phyloP scores from a whole-genome alignment of 1,140 invertebrate genomes.

The Lysiphlebus fabarum region DNA sequence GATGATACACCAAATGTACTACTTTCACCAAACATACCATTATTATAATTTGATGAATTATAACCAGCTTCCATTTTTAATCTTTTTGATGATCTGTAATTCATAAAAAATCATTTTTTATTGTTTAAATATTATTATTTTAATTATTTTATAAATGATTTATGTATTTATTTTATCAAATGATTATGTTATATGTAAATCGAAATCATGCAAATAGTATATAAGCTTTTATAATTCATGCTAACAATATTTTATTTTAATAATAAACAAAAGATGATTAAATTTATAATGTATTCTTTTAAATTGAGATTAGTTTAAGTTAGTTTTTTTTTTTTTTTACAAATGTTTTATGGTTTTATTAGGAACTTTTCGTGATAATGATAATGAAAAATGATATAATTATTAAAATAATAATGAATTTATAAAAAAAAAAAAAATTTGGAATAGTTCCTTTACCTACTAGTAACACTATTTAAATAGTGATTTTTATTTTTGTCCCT shows the following conservation, averaged over 20 bases:
- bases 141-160: slow-evolving; percentile 8
- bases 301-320: slow-evolving; percentile 15
- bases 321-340: too few species aligned
- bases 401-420: slow-evolving; percentile 37
- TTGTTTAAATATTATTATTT: not conserved
- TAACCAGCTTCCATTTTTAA: slow-evolving; percentile 63
- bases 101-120: slow-evolving; percentile 5
- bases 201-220: too few species aligned
- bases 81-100: slow-evolving; percentile 62
- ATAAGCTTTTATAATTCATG: not conserved
- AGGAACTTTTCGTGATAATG: slow-evolving; percentile 25
- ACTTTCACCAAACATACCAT: slow-evolving; percentile 49
- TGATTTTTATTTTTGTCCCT: slow-evolving; percentile 46
- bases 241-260: not conserved
- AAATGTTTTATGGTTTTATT: slow-evolving; percentile 33
- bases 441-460: slow-evolving; percentile 47
- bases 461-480: slow-evolving; percentile 36
- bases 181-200: not conserved
- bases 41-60: slow-evolving; percentile 47
- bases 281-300: too few species aligned
- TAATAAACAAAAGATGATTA: not conserved
- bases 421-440: slow-evolving; percentile 32
- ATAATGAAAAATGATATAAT: slow-evolving; percentile 33
- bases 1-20: slow-evolving; percentile 46
- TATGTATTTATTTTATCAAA: not conserved